Percentiles rank a stretch among this genome's conserved stretches.
These are phyloP conservation scores for Acrossocheilus wenchowensis DNA, from an alignment of 2,797 vertebrate genomes.

Conservation along the genomic window DNA sequence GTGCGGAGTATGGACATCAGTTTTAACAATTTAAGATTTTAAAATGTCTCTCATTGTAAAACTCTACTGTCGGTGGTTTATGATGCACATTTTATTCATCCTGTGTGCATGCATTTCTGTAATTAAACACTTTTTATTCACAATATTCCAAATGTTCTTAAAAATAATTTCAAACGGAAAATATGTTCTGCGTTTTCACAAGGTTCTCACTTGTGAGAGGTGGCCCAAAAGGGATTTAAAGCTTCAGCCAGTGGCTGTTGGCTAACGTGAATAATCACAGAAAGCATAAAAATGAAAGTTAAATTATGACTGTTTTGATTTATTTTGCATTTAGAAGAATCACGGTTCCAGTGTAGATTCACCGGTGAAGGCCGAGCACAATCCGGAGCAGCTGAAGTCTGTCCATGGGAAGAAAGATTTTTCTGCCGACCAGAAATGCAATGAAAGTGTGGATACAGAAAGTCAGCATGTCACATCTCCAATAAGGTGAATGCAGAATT, in stretches of 20 bases:
- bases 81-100: neutral
- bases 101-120: neutral
- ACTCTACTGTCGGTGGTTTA: neutral
- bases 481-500: constrained; percentile 59
- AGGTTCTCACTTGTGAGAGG: no score
- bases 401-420: neutral
- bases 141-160: neutral
- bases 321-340: neutral
- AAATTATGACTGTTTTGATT: neutral
- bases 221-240: no score
- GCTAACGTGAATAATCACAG: neutral
- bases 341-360: constrained; percentile 66
- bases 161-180: neutral
- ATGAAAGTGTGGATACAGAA: constrained; percentile 20
- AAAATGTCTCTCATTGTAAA: neutral
- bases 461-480: constrained; percentile 24
- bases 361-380: neutral
- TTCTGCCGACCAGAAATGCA: neutral
- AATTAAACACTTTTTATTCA: neutral
- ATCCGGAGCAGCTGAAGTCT: constrained; percentile 18
- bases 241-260: neutral
- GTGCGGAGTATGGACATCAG: no score
- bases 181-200: neutral
- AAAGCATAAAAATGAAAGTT: neutral
- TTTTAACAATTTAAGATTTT: neutral